Evolutionary conservation across 2,113 vertebrate genomes (phyloP).

Genomic region (Tretioscincus oriximinensis): DNA sequence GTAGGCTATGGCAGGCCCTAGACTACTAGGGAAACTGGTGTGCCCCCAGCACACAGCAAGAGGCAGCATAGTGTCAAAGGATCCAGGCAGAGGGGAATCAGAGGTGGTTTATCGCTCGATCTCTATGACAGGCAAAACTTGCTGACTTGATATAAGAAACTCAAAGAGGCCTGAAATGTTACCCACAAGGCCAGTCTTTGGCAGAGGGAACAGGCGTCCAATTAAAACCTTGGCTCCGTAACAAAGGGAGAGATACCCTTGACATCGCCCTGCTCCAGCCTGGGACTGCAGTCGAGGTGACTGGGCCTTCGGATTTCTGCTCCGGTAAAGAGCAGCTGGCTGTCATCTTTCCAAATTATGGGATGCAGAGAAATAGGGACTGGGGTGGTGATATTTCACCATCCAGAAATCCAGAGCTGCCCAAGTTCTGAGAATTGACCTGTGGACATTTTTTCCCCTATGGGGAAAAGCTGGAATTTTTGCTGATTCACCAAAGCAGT

Average conservation of each 20-base stretch:
- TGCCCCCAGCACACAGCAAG: no score
- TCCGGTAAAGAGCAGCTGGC: neutral
- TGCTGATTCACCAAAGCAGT: no score
- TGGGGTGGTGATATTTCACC: neutral
- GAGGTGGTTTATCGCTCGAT: no score
- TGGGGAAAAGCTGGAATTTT: no score
- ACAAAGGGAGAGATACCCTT: no score
- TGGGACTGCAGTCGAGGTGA: neutral
- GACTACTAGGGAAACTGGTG: no score
- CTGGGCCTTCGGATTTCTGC: no score
- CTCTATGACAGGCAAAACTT: no score
- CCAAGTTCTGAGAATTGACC: neutral
- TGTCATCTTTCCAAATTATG: neutral
- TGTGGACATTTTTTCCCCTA: no score
- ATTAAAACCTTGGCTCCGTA: no score
- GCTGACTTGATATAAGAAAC: neutral
- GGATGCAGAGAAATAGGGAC: neutral
- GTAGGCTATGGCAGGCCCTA: no score
- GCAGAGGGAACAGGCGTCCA: neutral
- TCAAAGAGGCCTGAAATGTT: neutral
- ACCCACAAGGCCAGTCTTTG: neutral
- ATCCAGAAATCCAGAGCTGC: neutral
- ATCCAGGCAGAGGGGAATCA: neutral
- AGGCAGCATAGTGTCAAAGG: no score
- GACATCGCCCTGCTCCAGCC: neutral